Conservation (phyloP, 1,140 invertebrate species). For the Vanessa atalanta region DNA sequence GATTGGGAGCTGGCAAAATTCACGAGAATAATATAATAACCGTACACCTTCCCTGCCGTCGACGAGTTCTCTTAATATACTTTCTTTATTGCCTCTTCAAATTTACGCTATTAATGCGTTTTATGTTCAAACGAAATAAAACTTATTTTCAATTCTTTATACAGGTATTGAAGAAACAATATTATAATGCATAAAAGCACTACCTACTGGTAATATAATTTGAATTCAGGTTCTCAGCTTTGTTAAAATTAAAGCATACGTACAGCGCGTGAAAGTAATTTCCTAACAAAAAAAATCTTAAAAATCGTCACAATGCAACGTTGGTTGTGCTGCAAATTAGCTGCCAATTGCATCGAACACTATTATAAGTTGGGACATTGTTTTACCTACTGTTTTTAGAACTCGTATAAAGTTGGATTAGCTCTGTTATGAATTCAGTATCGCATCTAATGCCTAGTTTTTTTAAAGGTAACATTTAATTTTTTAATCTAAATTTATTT, state of each 20-base stretch:
- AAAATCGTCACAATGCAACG: slow-evolving; percentile 64
- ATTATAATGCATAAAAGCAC: neutral
- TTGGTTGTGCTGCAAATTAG: slow-evolving; percentile 71
- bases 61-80: slow-evolving; percentile 59
- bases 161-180: neutral
- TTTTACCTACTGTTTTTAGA: slow-evolving; percentile 72
- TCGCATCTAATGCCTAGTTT: neutral
- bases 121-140: slow-evolving; percentile 23
- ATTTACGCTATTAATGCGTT: slow-evolving; percentile 32
- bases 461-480: neutral
- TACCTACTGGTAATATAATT: slow-evolving; percentile 8
- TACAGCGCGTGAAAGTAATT: slow-evolving; percentile 25
- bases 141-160: slow-evolving; percentile 5
- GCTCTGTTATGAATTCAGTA: slow-evolving; percentile 42
- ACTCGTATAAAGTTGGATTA: slow-evolving; percentile 66
- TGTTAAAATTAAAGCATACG: slow-evolving; percentile 18
- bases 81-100: slow-evolving; percentile 56
- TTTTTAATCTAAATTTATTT: too few relatives aligned
- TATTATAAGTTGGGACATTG: slow-evolving; percentile 77
- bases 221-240: slow-evolving; percentile 13
- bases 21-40: slow-evolving; percentile 30
- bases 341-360: slow-evolving; percentile 77
- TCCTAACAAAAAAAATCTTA: slow-evolving; percentile 56
- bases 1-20: slow-evolving; percentile 55
- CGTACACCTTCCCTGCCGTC: slow-evolving; percentile 27